Evolutionary conservation across 2,113 vertebrate species (phyloP).

Genomic region (Anguilla japonica): DNA sequence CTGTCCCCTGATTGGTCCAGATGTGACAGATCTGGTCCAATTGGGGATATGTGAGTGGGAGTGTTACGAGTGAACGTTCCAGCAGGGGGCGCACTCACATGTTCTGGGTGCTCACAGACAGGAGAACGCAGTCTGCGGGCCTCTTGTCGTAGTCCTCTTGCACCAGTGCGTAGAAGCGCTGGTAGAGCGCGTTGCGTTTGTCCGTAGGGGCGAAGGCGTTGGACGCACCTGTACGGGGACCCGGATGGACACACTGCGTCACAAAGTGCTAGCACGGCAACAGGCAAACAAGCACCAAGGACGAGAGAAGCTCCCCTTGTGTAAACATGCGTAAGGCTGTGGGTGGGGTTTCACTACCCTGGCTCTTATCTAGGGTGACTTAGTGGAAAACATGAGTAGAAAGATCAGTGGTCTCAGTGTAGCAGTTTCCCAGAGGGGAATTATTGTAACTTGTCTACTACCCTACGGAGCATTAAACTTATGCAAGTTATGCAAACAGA

Average conservation of each 20-base stretch:
- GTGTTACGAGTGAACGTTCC: background rate
- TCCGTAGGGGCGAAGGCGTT: constrained; percentile 54
- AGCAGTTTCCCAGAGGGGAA: no score
- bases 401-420: no score
- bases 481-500: no score
- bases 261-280: background rate
- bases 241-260: background rate
- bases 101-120: constrained; percentile 69
- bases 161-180: constrained; percentile 69
- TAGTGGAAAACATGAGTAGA: no score
- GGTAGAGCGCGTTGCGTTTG: constrained; percentile 63
- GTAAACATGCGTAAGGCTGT: background rate
- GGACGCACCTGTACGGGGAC: constrained; percentile 33
- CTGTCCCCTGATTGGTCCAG: background rate
- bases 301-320: background rate
- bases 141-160: constrained; percentile 63
- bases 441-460: no score
- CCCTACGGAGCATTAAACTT: no score
- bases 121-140: constrained; percentile 68
- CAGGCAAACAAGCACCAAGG: background rate
- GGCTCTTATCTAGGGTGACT: no score
- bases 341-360: background rate
- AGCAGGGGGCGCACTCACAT: constrained; percentile 58
- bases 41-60: background rate
- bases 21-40: background rate